Conservation (phyloP, 2,113 vertebrate genomes). For the Speoplatyrhinus poulsoni region DNA sequence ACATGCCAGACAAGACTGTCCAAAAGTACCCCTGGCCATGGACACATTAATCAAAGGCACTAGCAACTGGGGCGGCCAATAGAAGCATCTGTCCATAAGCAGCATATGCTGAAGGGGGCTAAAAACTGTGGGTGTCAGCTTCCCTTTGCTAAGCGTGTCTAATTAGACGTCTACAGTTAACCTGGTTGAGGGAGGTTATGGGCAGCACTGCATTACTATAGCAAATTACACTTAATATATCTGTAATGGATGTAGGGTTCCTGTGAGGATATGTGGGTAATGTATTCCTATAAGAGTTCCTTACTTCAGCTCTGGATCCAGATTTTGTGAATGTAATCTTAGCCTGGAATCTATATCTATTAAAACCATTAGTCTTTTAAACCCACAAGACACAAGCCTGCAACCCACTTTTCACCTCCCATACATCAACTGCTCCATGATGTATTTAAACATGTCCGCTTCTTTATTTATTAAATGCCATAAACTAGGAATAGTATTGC, state of each 20-base stretch:
- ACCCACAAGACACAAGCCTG: not conserved
- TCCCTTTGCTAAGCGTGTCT: slow-evolving; percentile 72
- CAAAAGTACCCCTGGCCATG: slow-evolving; percentile 72
- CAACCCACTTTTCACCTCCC: not conserved
- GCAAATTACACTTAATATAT: slow-evolving; percentile 46
- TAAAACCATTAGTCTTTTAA: not conserved
- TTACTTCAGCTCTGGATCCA: not conserved
- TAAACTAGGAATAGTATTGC: not conserved
- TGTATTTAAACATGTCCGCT: not conserved
- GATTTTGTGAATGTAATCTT: not conserved
- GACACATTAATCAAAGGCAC: slow-evolving; percentile 75
- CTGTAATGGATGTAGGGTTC: slow-evolving; percentile 44
- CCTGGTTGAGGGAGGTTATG: slow-evolving; percentile 49
- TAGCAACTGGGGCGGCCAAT: slow-evolving; percentile 45
- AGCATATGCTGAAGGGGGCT: slow-evolving; percentile 39
- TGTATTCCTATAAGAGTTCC: not conserved
- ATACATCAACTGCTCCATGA: not conserved
- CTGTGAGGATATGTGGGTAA: slow-evolving; percentile 23
- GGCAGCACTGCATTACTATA: slow-evolving; percentile 32
- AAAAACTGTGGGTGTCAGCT: slow-evolving; percentile 37
- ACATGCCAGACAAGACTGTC: slow-evolving; percentile 77
- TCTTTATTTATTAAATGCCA: not conserved
- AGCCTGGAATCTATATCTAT: not conserved
- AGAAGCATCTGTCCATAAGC: slow-evolving; percentile 55
- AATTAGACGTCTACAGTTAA: slow-evolving; percentile 70